Evolutionary conservation across 1,140 invertebrate genomes (phyloP).

Genomic region (Halictus rubicundus): DNA sequence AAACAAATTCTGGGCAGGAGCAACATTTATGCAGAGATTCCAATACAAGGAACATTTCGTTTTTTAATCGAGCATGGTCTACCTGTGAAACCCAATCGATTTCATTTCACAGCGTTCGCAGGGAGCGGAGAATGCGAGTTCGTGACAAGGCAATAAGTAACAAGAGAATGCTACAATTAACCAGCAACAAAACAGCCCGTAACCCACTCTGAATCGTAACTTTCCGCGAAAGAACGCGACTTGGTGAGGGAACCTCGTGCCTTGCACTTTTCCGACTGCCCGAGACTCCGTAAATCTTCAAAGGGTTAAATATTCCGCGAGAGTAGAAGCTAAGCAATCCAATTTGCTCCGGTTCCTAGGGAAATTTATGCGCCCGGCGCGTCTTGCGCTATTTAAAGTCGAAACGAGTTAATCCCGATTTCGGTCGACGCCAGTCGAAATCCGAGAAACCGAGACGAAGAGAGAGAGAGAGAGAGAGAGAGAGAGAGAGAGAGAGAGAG

Average conservation of each 20-base stretch:
- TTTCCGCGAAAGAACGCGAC: not conserved
- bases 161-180: not conserved
- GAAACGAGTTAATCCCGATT: conserved; percentile 20
- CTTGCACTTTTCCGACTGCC: not conserved
- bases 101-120: not conserved
- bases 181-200: not conserved
- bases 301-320: conserved; percentile 32
- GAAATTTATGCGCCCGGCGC: conserved; percentile 23
- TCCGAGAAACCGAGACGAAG: no score
- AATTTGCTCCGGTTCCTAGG: conserved; percentile 13
- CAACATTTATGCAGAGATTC: no score
- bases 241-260: not conserved
- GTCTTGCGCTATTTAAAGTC: not conserved
- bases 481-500: no score
- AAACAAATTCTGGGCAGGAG: no score
- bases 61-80: no score
- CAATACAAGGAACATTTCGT: no score
- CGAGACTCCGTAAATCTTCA: conserved; percentile 16
- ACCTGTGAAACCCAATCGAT: not conserved
- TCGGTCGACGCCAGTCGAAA: not conserved
- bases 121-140: not conserved
- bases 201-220: conserved; percentile 2
- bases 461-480: no score
- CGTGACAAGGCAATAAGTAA: conserved; percentile 6
- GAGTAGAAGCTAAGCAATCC: conserved; percentile 1